These are phyloP conservation scores for Camponotus fellah DNA, from an alignment of 2,888 invertebrate species.

Conservation along the genomic window DNA sequence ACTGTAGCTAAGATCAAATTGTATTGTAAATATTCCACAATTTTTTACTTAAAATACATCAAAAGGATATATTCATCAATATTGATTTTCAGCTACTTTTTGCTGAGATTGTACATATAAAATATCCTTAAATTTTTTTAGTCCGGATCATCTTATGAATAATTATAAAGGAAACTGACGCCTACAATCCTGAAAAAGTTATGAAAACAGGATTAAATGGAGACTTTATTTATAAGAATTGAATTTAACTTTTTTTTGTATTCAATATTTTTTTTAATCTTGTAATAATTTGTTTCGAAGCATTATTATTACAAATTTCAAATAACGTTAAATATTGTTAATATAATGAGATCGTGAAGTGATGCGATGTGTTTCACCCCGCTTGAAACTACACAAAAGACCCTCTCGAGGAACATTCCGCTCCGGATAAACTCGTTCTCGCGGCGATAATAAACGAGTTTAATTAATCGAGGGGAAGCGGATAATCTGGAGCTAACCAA, in stretches of 20 bases:
- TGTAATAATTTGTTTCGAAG: not conserved
- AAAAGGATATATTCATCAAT: no score
- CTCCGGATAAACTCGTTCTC: constrained; percentile 42
- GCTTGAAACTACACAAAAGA: constrained; percentile 3
- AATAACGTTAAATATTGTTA: constrained; percentile 11
- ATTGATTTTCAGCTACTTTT: no score
- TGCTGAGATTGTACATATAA: no score
- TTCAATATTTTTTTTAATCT: not conserved
- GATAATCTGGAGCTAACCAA: constrained; percentile 45
- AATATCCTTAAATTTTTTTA: no score
- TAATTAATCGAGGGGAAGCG: constrained; percentile 37
- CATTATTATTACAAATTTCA: not conserved
- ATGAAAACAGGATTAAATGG: no score
- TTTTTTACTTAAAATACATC: no score
- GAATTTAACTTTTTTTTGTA: not conserved
- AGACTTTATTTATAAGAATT: not conserved
- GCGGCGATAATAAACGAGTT: constrained; percentile 48
- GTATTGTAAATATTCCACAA: no score
- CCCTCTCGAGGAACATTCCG: not conserved
- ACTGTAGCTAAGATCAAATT: no score
- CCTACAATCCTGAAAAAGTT: no score
- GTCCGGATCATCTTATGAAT: no score
- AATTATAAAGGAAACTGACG: no score
- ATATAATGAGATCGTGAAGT: constrained; percentile 2
- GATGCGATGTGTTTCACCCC: not conserved